Evolutionary conservation across 2,888 invertebrate genomes (phyloP), one percentile per base, ranked within the genome.

Genomic region (Amphipyra tragopoginis): DNA sequence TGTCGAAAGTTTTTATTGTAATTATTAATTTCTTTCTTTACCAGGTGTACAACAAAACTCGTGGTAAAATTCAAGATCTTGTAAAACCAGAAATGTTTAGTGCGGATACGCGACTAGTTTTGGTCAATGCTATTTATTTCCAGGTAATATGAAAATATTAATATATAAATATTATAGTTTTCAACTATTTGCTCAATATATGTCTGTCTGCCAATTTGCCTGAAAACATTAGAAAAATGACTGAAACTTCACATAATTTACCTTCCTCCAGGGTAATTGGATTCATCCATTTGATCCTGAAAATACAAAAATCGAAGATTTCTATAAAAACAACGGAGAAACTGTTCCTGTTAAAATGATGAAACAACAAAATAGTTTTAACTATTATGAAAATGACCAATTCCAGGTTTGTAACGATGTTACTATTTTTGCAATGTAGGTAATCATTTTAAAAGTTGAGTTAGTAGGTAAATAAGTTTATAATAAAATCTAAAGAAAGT

Each of bases 41-140:
- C 47, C 65, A 90, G 90, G 85, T 86, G 8, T 75, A 70, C 5
- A 50, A 80, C 2, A 47, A 74, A 21, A 90, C 91, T 4, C 76
- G 79, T 26, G 77, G 81, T n/a, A 81, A 70, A 45, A 90, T 91
- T 9, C 58, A 77, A 52, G 48, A 86, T n/a, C 72, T 90, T 6
- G 77, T 88, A 1, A 53, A 65, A 0, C 43, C 81, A 2, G 57
- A 69, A 0, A 65, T 81, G 59, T 74, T 91, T 3, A 69, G 36
- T 55, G 14, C 29, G 0, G 4, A 47, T 0, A 88, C 88, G 5
- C 66, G 83, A 34, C 15, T 89, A 11, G 84, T 86, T 10, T 47
- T 90, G 13, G 67, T 85, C 11, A 88, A 90, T 54, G 87, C 85
- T 36, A 65, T 91, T 11, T 90, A 87, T 58, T 89, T 86, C 55